These are phyloP conservation scores for Miltochrista miniata DNA, from an alignment of 2,888 invertebrate species.

Conservation along the genomic window DNA sequence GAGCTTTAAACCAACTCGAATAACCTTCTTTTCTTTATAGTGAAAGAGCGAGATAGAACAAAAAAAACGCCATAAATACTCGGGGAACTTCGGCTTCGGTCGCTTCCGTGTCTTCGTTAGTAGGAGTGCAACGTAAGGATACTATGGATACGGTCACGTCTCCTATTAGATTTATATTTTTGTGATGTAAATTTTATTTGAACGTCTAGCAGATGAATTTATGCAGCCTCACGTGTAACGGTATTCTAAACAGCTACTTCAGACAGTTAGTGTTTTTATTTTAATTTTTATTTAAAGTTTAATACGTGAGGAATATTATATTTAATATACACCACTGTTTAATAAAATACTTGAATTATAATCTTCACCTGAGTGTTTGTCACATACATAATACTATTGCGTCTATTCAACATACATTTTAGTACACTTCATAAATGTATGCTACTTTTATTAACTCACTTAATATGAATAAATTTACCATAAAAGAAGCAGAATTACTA, in stretches of 20 bases:
- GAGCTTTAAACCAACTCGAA: slow-evolving; percentile 44
- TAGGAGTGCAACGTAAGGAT: slow-evolving; percentile 51
- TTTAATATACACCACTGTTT: too few species aligned
- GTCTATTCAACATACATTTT: too few species aligned
- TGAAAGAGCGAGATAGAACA: slow-evolving; percentile 63
- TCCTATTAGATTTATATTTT: slow-evolving; percentile 6
- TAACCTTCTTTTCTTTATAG: slow-evolving; percentile 64
- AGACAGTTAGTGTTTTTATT: slow-evolving; percentile 6
- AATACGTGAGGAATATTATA: too few species aligned
- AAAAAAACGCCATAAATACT: slow-evolving; percentile 70
- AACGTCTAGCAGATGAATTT: slow-evolving; percentile 1
- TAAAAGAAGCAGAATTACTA: too few species aligned
- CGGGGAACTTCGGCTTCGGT: slow-evolving; percentile 71
- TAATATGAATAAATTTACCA: too few species aligned
- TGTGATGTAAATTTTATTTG: slow-evolving; percentile 26
- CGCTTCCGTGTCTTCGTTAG: slow-evolving; percentile 58
- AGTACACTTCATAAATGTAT: too few species aligned
- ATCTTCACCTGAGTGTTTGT: neutral
- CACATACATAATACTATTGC: too few species aligned
- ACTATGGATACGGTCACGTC: slow-evolving; percentile 43
- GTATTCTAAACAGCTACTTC: slow-evolving; percentile 3
- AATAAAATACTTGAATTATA: too few species aligned
- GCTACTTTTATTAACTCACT: too few species aligned
- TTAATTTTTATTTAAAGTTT: too few species aligned
- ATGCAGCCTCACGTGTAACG: slow-evolving; percentile 13